Evolutionary conservation across 2,113 vertebrate species (phyloP).

Genomic region (Neodontobutis hainanensis): DNA sequence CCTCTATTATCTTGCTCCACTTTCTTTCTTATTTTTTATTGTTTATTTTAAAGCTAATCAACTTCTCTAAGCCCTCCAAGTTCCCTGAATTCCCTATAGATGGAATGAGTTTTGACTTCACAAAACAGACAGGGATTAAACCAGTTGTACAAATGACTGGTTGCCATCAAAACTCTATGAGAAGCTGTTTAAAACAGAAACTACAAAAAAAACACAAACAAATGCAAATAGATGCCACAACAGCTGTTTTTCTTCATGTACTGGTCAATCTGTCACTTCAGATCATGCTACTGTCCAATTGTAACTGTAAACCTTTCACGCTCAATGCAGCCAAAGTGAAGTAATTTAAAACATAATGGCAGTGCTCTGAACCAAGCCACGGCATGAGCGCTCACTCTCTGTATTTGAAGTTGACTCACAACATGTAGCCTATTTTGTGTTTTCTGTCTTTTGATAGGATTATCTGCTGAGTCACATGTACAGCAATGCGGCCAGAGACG

Average conservation of each 20-base stretch:
- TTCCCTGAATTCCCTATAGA: not conserved
- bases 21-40: slow-evolving; percentile 6
- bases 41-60: slow-evolving; percentile 8
- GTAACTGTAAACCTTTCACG: not conserved
- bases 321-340: not conserved
- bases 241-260: not conserved
- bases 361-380: too few species aligned
- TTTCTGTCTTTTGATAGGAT: slow-evolving; percentile 79
- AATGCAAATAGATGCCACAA: not conserved
- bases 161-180: not conserved
- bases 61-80: slow-evolving; percentile 5
- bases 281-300: not conserved
- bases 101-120: slow-evolving; percentile 3
- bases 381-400: too few species aligned
- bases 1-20: slow-evolving; percentile 14
- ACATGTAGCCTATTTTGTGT: not conserved
- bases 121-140: slow-evolving; percentile 20
- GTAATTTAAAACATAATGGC: too few species aligned
- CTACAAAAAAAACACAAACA: not conserved
- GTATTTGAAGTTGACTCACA: not conserved
- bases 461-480: slow-evolving; percentile 95
- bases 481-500: slow-evolving; percentile 91
- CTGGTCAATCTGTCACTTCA: not conserved
- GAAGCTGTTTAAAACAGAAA: not conserved
- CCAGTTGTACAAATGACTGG: not conserved